Evolutionary conservation across 2,113 vertebrate genomes (phyloP), one percentile per base, ranked within the genome.

Genomic region (Nerophis ophidion): DNA sequence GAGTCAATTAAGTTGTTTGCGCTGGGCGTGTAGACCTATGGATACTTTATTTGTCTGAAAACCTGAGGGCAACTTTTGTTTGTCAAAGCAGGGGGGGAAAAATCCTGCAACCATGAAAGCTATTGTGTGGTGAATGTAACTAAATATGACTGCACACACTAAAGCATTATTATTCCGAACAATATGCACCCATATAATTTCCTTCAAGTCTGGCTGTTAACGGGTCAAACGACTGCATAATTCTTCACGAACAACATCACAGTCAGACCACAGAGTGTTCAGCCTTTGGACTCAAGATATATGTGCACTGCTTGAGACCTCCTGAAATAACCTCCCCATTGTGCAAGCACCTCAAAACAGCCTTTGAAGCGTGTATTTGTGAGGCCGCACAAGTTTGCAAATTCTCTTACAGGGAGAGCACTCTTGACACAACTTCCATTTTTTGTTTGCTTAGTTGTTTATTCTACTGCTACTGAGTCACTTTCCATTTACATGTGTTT

Each of bases 241-340:
- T 40, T 56, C n/a, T 42, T 56, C 16, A 56, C 19, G 0, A 44
- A 38, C 36, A 6, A 38, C 36, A 38, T 38, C 3, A 38, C 5
- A 8, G 6, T 8, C 38, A 10, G 38, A 17, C 17, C n/a, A 17
- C 36, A 13, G 54, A 40, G 51, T 42, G 17, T 54, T n/a, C 49
- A 69, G 75, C 57, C 59, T 69, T 70, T 78, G 63, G 73, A 81
- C 76, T 68, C 7, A 3, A 48, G 70, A 60, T 26, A 61, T 44
- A 55, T 40, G 46, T 68, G 53, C 67, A 8, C 82, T 2, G 77
- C 75, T 79, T 66, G 77, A 77, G 47, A 75, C 70, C 74, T 78
- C 74, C 75, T 70, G 75, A 83, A 85, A 81, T 81, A 75, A 69
- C 77, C 66, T 74, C 57, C 44, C 71, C 69, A 75, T 81, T 83